Percentiles rank a stretch among this genome's conserved stretches.
Conservation (phyloP, 2,797 vertebrate species). For the Sebastes trivittatus region DNA sequence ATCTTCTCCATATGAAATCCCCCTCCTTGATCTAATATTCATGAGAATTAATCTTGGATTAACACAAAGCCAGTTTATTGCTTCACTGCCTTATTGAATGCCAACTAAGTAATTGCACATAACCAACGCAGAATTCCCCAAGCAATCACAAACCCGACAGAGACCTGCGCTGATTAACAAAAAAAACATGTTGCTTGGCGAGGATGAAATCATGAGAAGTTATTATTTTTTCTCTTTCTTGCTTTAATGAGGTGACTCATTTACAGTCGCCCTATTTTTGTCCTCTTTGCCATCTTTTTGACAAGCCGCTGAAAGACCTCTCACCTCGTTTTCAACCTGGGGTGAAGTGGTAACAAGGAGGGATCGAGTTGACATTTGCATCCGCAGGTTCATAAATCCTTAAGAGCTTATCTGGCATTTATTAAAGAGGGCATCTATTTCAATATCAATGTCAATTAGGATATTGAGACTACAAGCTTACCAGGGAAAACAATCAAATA, state of each 20-base stretch:
- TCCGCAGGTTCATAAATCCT: slow-evolving; percentile 20
- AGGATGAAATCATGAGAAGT: slow-evolving; percentile 38
- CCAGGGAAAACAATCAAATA: not conserved
- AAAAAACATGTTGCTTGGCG: slow-evolving; percentile 40
- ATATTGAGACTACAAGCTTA: not conserved
- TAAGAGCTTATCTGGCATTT: not conserved
- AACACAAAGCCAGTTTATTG: slow-evolving; percentile 75
- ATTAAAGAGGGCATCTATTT: slow-evolving; percentile 23
- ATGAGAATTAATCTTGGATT: slow-evolving; percentile 76
- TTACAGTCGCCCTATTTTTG: slow-evolving; percentile 54
- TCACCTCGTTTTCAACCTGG: slow-evolving; percentile 36
- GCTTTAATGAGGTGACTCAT: slow-evolving; percentile 62
- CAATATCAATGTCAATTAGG: not conserved
- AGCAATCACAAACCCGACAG: slow-evolving; percentile 15
- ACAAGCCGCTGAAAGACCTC: slow-evolving; percentile 25
- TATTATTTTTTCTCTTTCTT: slow-evolving; percentile 19
- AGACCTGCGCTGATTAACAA: slow-evolving; percentile 50
- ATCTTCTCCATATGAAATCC: slow-evolving; percentile 55
- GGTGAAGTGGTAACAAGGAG: slow-evolving; percentile 38
- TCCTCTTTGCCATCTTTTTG: slow-evolving; percentile 18
- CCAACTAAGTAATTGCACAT: slow-evolving; percentile 70
- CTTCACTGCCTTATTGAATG: slow-evolving; percentile 66
- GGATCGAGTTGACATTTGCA: slow-evolving; percentile 39
- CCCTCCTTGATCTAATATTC: slow-evolving; percentile 73
- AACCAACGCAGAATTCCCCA: slow-evolving; percentile 49